Evolutionary conservation across 2,797 vertebrate genomes (phyloP).

Genomic region (Gila robusta): DNA sequence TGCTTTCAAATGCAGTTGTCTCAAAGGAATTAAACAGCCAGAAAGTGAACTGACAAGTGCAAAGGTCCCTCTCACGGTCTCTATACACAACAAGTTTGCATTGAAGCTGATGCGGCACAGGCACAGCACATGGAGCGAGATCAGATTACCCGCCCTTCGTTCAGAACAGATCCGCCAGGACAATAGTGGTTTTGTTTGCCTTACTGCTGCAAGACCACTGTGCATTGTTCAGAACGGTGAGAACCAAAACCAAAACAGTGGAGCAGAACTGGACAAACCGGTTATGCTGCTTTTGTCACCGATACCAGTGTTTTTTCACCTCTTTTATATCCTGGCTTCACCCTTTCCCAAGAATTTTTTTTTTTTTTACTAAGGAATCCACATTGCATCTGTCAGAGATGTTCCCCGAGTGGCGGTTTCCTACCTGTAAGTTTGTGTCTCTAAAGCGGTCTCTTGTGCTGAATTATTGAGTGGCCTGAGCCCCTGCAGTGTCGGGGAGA

Average conservation of each 20-base stretch:
- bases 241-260: slow-evolving; percentile 72
- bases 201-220: slow-evolving; percentile 73
- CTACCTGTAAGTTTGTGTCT: slow-evolving; percentile 6
- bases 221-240: slow-evolving; percentile 69
- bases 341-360: not conserved
- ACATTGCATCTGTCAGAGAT: not conserved
- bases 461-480: slow-evolving; percentile 69
- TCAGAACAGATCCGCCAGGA: slow-evolving; percentile 70
- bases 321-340: slow-evolving; percentile 4
- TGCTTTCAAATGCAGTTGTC: not conserved
- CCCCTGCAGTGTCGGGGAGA: slow-evolving; percentile 58
- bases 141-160: slow-evolving; percentile 76
- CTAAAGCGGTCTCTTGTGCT: slow-evolving; percentile 58
- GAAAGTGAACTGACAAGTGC: not conserved
- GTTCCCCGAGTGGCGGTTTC: too few relatives aligned
- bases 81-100: slow-evolving; percentile 60
- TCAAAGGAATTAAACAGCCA: not conserved
- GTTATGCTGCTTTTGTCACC: slow-evolving; percentile 67
- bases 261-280: slow-evolving; percentile 77
- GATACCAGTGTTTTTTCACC: slow-evolving; percentile 60
- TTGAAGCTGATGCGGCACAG: slow-evolving; percentile 43
- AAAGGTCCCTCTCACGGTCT: not conserved
- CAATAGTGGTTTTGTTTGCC: slow-evolving; percentile 80
- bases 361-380: slow-evolving; percentile 1
- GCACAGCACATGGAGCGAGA: slow-evolving; percentile 62